A percentile compares a stretch with the other conserved stretches of the same genome.
These are phyloP conservation scores for Tachycineta bicolor DNA, from an alignment of 2,113 vertebrate genomes.

Conservation along the genomic window DNA sequence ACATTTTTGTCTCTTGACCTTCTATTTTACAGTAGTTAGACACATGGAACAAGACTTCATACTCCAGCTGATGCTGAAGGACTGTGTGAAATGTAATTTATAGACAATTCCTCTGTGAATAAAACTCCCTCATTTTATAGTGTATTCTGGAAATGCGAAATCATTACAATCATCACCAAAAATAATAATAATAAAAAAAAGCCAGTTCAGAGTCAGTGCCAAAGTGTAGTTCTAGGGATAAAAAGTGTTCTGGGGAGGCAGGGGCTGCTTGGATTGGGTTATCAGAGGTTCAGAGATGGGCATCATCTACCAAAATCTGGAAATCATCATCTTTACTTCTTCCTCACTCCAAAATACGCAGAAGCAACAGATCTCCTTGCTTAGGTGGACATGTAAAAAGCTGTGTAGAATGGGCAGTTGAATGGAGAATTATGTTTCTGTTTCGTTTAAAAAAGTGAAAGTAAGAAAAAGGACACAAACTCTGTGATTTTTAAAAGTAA, in stretches of 20 bases:
- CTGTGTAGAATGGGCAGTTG: background rate
- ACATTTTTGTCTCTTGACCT: background rate
- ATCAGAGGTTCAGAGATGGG: background rate
- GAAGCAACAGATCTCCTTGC: background rate
- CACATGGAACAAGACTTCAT: background rate
- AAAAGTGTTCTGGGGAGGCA: accelerated
- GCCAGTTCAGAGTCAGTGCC: background rate
- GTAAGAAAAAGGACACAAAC: background rate
- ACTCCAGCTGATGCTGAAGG: background rate
- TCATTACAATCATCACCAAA: background rate
- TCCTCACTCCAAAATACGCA: background rate
- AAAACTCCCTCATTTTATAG: background rate
- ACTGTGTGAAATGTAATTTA: background rate
- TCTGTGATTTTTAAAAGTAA: background rate
- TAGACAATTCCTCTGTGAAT: background rate
- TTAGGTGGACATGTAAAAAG: background rate
- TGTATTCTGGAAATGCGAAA: background rate
- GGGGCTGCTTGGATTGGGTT: background rate
- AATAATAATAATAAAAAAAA: background rate
- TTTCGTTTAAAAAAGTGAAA: background rate
- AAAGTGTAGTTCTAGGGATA: background rate
- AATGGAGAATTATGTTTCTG: background rate
- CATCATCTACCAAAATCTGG: background rate
- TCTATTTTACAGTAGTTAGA: conserved; percentile 1
- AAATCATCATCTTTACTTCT: background rate